A percentile compares a stretch with the other conserved stretches of the same genome.
phyloP scores from a whole-genome alignment of 2,797 vertebrate genomes.

The Schizothorax lantsangensis region DNA sequence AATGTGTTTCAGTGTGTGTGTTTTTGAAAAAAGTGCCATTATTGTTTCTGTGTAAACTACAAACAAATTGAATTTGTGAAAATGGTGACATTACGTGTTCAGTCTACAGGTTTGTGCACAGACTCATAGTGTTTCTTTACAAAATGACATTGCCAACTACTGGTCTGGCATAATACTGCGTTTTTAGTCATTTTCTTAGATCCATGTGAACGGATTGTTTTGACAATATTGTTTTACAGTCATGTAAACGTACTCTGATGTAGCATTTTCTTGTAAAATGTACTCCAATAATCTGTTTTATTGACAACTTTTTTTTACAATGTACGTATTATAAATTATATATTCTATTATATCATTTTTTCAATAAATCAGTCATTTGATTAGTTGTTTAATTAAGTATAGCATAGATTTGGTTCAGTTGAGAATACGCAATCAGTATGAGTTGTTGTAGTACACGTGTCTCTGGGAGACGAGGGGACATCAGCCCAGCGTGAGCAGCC shows the following conservation, averaged over 20 bases:
- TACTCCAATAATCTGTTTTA: not conserved
- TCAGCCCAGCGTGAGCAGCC: slow-evolving; percentile 8
- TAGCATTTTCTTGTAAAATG: not conserved
- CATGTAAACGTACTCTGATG: not conserved
- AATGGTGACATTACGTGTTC: not conserved
- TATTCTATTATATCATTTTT: no score
- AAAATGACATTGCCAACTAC: not conserved
- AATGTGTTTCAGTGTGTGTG: no score
- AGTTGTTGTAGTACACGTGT: not conserved
- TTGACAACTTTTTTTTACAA: not conserved
- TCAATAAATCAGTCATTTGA: no score
- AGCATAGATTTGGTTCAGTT: slow-evolving; percentile 26
- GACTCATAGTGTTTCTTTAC: not conserved
- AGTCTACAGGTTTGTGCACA: not conserved
- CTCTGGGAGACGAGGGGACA: slow-evolving; percentile 30
- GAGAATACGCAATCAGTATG: not conserved
- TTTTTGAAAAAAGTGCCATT: not conserved
- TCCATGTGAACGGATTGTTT: not conserved
- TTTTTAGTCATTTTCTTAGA: not conserved
- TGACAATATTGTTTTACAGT: not conserved
- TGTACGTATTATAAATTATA: not conserved
- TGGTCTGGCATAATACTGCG: not conserved
- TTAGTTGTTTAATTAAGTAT: slow-evolving; percentile 7
- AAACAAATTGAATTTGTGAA: not conserved
- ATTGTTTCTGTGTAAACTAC: not conserved